phyloP scores from a whole-genome alignment of 1,140 invertebrate genomes.

The Cydia pomonella region DNA sequence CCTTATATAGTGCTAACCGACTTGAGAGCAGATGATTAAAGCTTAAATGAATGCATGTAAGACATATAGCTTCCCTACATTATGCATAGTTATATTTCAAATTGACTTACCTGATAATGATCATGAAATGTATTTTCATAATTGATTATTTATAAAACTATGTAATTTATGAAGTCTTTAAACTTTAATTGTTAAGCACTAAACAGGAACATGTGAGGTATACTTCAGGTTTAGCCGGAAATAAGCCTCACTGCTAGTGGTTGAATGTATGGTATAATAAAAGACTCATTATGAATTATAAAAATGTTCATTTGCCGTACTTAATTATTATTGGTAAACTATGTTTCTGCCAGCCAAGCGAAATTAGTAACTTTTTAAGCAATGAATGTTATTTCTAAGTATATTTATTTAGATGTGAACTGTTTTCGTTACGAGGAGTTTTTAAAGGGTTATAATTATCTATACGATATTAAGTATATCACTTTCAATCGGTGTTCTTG shows the following conservation, averaged over 20 bases:
- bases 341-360: conserved; percentile 23
- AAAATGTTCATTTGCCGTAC: neutral
- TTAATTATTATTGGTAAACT: neutral
- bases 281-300: neutral
- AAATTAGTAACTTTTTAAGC: conserved; percentile 6
- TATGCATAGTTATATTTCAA: neutral
- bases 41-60: neutral
- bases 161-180: neutral
- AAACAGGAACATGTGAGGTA: neutral
- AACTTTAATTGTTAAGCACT: neutral
- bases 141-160: neutral
- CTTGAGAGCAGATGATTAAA: neutral
- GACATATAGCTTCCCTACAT: neutral
- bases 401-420: neutral
- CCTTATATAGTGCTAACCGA: neutral
- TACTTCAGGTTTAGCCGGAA: neutral
- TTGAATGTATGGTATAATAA: too few species aligned
- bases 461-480: too few species aligned
- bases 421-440: too few species aligned
- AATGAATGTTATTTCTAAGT: neutral
- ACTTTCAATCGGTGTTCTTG: too few species aligned
- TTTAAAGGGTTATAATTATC: too few species aligned
- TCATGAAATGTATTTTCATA: neutral
- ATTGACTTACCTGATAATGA: neutral
- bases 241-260: neutral